Conservation (phyloP, 2,113 vertebrate species). For the Acrocephalus kingi region DNA sequence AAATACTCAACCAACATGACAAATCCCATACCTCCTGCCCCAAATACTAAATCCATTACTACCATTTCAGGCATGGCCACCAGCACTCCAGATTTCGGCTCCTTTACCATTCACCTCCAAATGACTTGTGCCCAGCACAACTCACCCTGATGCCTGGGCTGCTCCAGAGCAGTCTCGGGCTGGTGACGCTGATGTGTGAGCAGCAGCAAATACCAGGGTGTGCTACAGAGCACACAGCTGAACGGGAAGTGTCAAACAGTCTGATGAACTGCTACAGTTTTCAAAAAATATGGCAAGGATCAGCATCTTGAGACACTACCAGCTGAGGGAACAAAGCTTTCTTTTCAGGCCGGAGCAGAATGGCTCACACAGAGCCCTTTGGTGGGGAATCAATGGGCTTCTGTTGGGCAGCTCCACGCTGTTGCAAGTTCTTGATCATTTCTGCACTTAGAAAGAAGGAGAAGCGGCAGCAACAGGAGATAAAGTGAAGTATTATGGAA, state of each 20-base stretch:
- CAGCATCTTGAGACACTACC: constrained; percentile 53
- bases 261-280: constrained; percentile 50
- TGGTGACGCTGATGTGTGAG: neutral
- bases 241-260: constrained; percentile 32
- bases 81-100: neutral
- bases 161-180: neutral
- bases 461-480: neutral
- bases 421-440: constrained; percentile 34
- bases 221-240: neutral
- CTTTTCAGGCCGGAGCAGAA: constrained; percentile 54
- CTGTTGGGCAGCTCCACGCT: neutral
- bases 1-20: constrained; percentile 55
- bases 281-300: constrained; percentile 55
- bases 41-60: constrained; percentile 54
- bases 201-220: neutral
- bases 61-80: constrained; percentile 40
- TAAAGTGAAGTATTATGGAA: constrained; percentile 41
- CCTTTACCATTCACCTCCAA: neutral
- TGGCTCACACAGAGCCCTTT: constrained; percentile 35
- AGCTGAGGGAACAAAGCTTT: constrained; percentile 53
- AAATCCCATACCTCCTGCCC: constrained; percentile 60
- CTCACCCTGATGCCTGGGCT: neutral
- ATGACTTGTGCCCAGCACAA: neutral
- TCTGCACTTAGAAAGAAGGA: neutral
- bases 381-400: constrained; percentile 60